phyloP scores from a whole-genome alignment of 2,113 vertebrate species.

The Sebastes schlegelii region DNA sequence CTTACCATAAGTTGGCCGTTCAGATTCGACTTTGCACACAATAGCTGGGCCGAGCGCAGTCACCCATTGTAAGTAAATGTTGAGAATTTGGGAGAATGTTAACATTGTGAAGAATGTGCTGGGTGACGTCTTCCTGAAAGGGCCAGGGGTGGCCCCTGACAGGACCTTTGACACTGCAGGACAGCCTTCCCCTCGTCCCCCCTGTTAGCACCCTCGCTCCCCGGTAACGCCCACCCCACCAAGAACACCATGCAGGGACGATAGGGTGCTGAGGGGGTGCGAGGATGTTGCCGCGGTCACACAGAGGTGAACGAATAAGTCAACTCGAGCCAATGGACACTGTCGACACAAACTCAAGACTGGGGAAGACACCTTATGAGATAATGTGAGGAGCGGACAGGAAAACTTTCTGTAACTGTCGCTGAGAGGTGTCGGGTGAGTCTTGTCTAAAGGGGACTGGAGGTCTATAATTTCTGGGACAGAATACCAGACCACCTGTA shows the following conservation, averaged over 20 bases:
- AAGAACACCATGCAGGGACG: conserved; percentile 46
- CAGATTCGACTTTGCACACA: conserved; percentile 65
- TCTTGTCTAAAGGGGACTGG: not conserved
- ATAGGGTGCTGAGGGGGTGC: conserved; percentile 37
- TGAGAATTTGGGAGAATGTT: conserved; percentile 83
- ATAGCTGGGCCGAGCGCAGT: conserved; percentile 54
- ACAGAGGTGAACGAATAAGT: conserved; percentile 74
- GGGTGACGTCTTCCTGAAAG: conserved; percentile 76
- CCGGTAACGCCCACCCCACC: conserved; percentile 63
- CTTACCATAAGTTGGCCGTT: conserved; percentile 72
- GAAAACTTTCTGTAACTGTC: not conserved
- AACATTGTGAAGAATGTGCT: conserved; percentile 84
- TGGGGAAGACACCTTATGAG: not conserved
- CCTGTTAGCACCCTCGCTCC: conserved; percentile 59
- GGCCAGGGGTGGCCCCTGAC: conserved; percentile 67
- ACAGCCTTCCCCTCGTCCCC: conserved; percentile 62
- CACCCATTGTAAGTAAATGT: conserved; percentile 77
- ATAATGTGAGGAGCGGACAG: not conserved
- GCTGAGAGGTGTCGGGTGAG: not conserved
- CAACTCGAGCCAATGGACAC: not conserved
- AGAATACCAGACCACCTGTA: not conserved
- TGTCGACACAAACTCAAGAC: conserved; percentile 1
- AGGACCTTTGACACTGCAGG: conserved; percentile 76
- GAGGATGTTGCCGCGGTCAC: conserved; percentile 73
- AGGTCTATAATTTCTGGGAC: not conserved